Evolutionary conservation across 1,140 invertebrate species (phyloP), one percentile per base, ranked within the genome.

Genomic region (Arctopsyche grandis): DNA sequence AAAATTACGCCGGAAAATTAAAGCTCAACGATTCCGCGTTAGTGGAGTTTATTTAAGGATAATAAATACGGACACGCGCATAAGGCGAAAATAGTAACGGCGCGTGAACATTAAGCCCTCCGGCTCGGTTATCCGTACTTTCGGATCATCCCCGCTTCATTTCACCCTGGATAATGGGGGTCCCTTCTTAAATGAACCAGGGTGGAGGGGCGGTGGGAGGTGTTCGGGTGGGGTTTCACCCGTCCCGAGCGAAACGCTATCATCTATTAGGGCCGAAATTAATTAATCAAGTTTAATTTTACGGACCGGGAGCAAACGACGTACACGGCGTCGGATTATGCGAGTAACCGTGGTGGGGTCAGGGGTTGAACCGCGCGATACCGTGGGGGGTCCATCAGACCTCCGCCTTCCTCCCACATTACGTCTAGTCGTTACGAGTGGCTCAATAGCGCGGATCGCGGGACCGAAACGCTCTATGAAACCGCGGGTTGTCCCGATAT

Each of bases 211-310:
- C 3, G 3, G 12, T 14, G 16, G 16, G 16, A 12, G 16, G 3
- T 3, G 48, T 52, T 52, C 3, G 48, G 48, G 4, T 3, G 4
- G 48, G 48, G 1, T 52, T 12, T 12, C 16, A 52, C 63, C 3
- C 24, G 24, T 5, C 10, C 58, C 43, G 63, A 48, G 60, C 77
- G 75, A 79, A 79, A 79, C 69, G 74, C 38, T 79, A 81, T 81
- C 77, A 79, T 79, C 77, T 79, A 81, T 81, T 81, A 77, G 44
- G 69, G 80, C 77, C 76, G 73, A 81, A 81, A 81, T 81, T 81
- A 81, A 81, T 81, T 81, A 81, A 81, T 81, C 80, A 81, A 81
- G 77, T 81, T 81, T 81, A 81, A 81, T 81, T 81, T 81, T 78
- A 81, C 77, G 77, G 76, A 63, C 63, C 24, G 63, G 24, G 63